Percentiles rank a stretch among this genome's conserved stretches.
Evolutionary conservation across 2,113 vertebrate species (phyloP).

Genomic region (Cynocephalus volans): DNA sequence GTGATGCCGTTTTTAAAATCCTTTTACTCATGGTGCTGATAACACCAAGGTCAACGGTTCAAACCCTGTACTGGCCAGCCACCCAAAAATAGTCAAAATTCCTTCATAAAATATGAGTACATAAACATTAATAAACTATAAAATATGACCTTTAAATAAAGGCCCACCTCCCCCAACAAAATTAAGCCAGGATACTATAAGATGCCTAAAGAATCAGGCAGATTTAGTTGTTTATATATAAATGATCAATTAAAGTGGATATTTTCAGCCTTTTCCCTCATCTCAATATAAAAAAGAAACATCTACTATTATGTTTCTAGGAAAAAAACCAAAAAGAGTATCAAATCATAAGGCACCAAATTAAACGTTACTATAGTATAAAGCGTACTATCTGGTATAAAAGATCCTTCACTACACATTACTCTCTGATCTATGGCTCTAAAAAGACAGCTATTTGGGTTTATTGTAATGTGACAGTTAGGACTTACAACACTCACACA

Average conservation of each 20-base stretch:
- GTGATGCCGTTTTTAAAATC: neutral
- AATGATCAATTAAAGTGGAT: constrained; percentile 7
- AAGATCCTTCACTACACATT: neutral
- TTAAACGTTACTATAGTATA: neutral
- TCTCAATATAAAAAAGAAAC: neutral
- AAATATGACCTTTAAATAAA: neutral
- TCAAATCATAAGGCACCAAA: constrained; percentile 28
- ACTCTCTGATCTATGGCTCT: neutral
- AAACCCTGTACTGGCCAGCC: too few species aligned
- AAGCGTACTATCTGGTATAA: constrained; percentile 22
- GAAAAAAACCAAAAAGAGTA: neutral
- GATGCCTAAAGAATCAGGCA: neutral
- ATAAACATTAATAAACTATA: constrained; percentile 41
- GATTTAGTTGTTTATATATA: neutral
- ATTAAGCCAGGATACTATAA: neutral
- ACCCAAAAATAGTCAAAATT: neutral
- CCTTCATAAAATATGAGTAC: neutral
- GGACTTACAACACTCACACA: neutral
- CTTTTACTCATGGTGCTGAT: too few species aligned
- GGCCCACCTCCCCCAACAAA: neutral
- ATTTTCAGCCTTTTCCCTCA: neutral
- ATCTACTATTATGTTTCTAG: neutral
- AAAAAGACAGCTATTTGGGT: constrained; percentile 5
- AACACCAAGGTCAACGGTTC: too few species aligned
- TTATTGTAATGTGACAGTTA: neutral